These are phyloP conservation scores for Lemur catta DNA, from an alignment of 2,797 vertebrate genomes.

Conservation along the genomic window DNA sequence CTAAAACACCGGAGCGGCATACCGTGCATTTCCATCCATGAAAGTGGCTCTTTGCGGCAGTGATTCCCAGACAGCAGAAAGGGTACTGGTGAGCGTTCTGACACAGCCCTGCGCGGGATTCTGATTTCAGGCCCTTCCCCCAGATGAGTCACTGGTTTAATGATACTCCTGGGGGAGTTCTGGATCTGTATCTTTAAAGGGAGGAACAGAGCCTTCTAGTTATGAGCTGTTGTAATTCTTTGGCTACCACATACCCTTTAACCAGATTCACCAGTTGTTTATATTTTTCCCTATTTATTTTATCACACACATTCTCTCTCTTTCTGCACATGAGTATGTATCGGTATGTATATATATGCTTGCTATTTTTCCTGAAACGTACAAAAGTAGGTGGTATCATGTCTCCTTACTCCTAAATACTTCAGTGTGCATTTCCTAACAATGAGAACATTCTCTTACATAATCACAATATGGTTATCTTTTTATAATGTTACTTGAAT, in stretches of 20 bases:
- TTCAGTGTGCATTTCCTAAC: neutral
- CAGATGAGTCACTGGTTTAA: neutral
- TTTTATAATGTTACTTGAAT: neutral
- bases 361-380: slow-evolving; percentile 11
- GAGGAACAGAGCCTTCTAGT: neutral
- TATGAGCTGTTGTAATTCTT: neutral
- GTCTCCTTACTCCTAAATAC: neutral
- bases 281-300: neutral
- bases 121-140: neutral
- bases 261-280: neutral
- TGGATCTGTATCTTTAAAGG: neutral
- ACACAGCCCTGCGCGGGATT: neutral
- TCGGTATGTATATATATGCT: neutral
- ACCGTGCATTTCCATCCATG: neutral
- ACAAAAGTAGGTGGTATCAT: neutral
- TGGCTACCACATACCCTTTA: neutral
- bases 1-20: neutral
- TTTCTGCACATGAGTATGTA: too few relatives aligned
- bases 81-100: neutral
- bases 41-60: neutral
- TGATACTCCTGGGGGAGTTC: neutral
- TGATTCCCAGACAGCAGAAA: neutral
- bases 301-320: neutral
- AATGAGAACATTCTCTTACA: neutral
- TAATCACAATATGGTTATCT: neutral